Percentiles rank a stretch among this genome's conserved stretches.
phyloP scores from a whole-genome alignment of 2,797 vertebrate genomes.

The Antrozous pallidus region DNA sequence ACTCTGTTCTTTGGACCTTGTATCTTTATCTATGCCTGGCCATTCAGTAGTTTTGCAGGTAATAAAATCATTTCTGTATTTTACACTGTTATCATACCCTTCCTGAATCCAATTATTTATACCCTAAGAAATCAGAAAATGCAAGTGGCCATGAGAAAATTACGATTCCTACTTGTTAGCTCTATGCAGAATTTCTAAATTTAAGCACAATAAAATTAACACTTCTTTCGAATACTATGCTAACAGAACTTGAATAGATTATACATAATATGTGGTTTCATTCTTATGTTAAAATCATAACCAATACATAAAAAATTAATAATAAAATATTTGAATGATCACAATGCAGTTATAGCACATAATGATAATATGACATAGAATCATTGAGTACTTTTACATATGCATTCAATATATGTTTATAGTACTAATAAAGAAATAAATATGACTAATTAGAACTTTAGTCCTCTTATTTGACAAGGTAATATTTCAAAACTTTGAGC shows the following conservation, averaged over 20 bases:
- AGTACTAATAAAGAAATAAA: not conserved
- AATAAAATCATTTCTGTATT: slow-evolving; percentile 69
- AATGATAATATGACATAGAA: not conserved
- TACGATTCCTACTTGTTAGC: not conserved
- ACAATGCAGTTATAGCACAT: not conserved
- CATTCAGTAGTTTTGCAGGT: slow-evolving; percentile 37
- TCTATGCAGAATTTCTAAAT: not conserved
- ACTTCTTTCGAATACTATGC: not conserved
- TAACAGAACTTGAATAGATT: not conserved
- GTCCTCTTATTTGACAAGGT: not conserved
- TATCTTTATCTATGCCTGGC: slow-evolving; percentile 69
- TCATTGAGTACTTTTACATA: not conserved
- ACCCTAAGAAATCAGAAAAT: slow-evolving; percentile 60
- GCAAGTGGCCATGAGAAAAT: slow-evolving; percentile 47
- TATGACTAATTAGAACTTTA: not conserved
- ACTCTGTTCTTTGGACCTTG: slow-evolving; percentile 68
- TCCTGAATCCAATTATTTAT: slow-evolving; percentile 71
- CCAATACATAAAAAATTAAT: not conserved
- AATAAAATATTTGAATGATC: not conserved
- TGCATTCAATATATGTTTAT: not conserved
- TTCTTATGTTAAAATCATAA: not conserved
- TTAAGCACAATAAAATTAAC: not conserved
- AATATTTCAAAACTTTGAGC: not conserved
- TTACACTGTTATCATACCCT: slow-evolving; percentile 62
- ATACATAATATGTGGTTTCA: not conserved